Conservation (phyloP, 1,140 invertebrate genomes). For the Drosophila truncata region DNA sequence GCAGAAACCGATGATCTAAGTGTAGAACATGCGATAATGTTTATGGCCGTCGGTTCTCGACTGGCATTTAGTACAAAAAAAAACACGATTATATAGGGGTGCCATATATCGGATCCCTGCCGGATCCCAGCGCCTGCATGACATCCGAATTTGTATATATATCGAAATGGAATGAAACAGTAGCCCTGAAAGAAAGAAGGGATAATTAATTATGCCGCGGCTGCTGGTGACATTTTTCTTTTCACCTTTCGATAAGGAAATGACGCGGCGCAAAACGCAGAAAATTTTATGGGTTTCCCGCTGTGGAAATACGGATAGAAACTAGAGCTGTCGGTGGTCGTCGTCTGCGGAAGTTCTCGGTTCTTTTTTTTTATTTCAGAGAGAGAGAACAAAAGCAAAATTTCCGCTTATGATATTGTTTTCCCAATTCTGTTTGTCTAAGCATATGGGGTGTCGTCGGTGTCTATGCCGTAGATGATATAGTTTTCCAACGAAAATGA, state of each 20-base stretch:
- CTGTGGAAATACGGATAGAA: slow-evolving; percentile 29
- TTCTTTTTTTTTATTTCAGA: neutral
- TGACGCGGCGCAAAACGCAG: slow-evolving; percentile 66
- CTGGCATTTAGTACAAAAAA: slow-evolving; percentile 28
- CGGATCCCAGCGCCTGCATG: slow-evolving; percentile 65
- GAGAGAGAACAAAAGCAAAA: slow-evolving; percentile 44
- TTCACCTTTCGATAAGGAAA: slow-evolving; percentile 74
- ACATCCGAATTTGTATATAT: slow-evolving; percentile 26
- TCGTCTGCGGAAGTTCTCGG: slow-evolving; percentile 29
- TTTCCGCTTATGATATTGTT: slow-evolving; percentile 47
- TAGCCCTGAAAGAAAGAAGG: slow-evolving; percentile 49
- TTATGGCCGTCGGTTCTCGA: slow-evolving; percentile 56
- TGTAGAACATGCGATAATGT: slow-evolving; percentile 81
- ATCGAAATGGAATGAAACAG: slow-evolving; percentile 40
- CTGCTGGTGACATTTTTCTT: slow-evolving; percentile 68
- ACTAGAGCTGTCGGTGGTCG: slow-evolving; percentile 26
- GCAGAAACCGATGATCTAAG: slow-evolving; percentile 74
- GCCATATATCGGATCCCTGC: slow-evolving; percentile 38
- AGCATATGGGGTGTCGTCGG: slow-evolving; percentile 52
- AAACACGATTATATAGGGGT: slow-evolving; percentile 65
- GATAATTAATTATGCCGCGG: slow-evolving; percentile 76
- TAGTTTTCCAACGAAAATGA: slow-evolving; percentile 57
- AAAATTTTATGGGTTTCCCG: slow-evolving; percentile 22
- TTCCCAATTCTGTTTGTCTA: slow-evolving; percentile 54
- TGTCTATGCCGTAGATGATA: slow-evolving; percentile 19